Evolutionary conservation across 2,113 vertebrate species (phyloP), one percentile per base, ranked within the genome.

Genomic region (Ctenodactylus gundi): DNA sequence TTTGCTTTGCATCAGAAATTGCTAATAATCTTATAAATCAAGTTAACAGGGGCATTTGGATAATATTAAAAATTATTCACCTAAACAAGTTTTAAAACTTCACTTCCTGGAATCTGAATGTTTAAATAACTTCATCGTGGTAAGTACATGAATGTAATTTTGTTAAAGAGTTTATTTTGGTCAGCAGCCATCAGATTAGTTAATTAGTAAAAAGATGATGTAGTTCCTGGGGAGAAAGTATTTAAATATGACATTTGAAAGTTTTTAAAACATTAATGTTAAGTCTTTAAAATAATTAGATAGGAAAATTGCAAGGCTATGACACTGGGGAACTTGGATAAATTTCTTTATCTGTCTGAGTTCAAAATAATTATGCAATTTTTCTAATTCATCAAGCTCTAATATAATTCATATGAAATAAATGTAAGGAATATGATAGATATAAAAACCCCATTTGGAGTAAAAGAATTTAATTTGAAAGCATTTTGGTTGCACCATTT

Each of bases 261-360:
- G 72, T 10, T 39, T 90, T 94, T 83, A 85, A 93, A 62, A 95
- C 90, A 82, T 85, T 68, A n/a, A 0, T 97, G 93, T 51, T 72
- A 91, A 97, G 58, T 85, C 81, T 93, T 93, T 82, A 92, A 96
- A 95, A n/a, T 93, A 91, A 95, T 95, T 95, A 93, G 75, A 92
- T 85, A 75, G 53, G 95, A 93, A 88, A 94, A 87, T 65, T 41
- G 25, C 3, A 65, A 17, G 51, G 36, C 85, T 93, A 3, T 55
- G 86, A 95, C 9, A 46, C 41, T 83, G 81, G 55, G 29, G 18
- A 85, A 73, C 39, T 93, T 67, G 31, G 17, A 12, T 85, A 82
- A 31, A 8, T 88, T 87, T 91, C 70, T 72, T 90, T 65, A 64
- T 68, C 6, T 68, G 13, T 68, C 39, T 82, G 51, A 88, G 13